A percentile compares a stretch with the other conserved stretches of the same genome.
phyloP scores from a whole-genome alignment of 2,888 invertebrate species.

The Schizotus pectinicornis region DNA sequence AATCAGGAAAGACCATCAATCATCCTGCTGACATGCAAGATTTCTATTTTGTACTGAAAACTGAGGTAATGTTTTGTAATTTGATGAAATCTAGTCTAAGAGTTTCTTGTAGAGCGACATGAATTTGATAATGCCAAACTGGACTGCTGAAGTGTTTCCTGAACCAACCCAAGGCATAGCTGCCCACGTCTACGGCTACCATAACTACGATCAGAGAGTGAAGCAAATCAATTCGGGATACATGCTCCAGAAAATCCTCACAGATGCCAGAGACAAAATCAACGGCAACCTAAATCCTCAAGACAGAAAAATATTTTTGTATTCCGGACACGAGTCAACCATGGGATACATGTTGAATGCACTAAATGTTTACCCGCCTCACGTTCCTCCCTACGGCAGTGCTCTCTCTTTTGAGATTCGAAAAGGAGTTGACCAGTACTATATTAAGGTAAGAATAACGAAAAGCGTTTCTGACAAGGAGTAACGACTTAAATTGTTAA shows the following conservation, averaged over 20 bases:
- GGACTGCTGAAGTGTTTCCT: constrained; percentile 53
- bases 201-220: constrained; percentile 47
- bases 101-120: constrained; percentile 38
- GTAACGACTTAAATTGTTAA: too few relatives aligned
- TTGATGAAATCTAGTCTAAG: not conserved
- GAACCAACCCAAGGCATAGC: constrained; percentile 48
- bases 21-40: constrained; percentile 39
- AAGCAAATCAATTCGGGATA: constrained; percentile 55
- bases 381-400: constrained; percentile 45
- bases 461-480: too few relatives aligned
- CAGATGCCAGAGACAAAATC: constrained; percentile 39
- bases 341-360: constrained; percentile 44
- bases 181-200: constrained; percentile 52
- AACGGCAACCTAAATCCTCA: constrained; percentile 24
- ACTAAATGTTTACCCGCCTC: constrained; percentile 32
- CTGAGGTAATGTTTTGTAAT: constrained; percentile 35
- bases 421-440: constrained; percentile 31
- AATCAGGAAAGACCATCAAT: constrained; percentile 39
- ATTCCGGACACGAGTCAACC: constrained; percentile 48
- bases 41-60: constrained; percentile 42
- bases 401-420: constrained; percentile 45
- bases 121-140: constrained; percentile 53
- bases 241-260: constrained; percentile 43
- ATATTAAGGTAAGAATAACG: constrained; percentile 35
- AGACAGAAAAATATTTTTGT: constrained; percentile 44